Base-by-base conservation (phyloP, 1,140 invertebrate species). In the Drosophila kepulauana region DNA sequence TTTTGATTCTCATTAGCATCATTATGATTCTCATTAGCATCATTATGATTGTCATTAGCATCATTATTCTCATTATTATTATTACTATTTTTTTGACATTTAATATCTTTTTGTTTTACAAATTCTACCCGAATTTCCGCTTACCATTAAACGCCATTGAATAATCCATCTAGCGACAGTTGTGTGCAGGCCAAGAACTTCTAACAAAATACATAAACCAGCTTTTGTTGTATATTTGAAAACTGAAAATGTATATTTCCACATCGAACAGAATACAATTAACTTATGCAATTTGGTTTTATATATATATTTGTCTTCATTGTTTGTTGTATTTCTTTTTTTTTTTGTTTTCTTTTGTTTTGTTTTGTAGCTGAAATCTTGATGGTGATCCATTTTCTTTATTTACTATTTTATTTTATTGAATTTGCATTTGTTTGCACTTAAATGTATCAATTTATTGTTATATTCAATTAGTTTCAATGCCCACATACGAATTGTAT, bases 191-290 rank as follows among this genome's bases (percentile, higher is more conserved):
- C 30, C 5, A 33, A 33, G 30, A 33, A 6, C 30, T 33, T 6
- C 6, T 6, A 33, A 33, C 30, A 33, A 33, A 33, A 38, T 38
- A 38, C 8, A 33, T 38, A 38, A 7, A 8, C 30, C 30, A 33
- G 7, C 7, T 3, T 43, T 25, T 57, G 38, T 45, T 41, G 15
- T 56, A 45, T 46, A 16, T 67, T 67, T 57, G 8, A 64, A 66
- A 67, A 46, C 64, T 49, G 16, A 67, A 67, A 58, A 67, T 48
- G 41, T 67, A 57, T 67, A 67, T 57, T 67, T 67, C 5, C 28
- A 57, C 41, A 46, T 35, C 25, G n/a, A 46, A 48, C 64, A 30
- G 52, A 66, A 57, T 57, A 48, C 51, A 67, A 20, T 45, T 28
- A 59, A 59, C 11, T 57, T 20, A 41, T 41, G 20, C 28, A 10